phyloP scores from a whole-genome alignment of 2,888 invertebrate genomes.

The Selenia dentaria region DNA sequence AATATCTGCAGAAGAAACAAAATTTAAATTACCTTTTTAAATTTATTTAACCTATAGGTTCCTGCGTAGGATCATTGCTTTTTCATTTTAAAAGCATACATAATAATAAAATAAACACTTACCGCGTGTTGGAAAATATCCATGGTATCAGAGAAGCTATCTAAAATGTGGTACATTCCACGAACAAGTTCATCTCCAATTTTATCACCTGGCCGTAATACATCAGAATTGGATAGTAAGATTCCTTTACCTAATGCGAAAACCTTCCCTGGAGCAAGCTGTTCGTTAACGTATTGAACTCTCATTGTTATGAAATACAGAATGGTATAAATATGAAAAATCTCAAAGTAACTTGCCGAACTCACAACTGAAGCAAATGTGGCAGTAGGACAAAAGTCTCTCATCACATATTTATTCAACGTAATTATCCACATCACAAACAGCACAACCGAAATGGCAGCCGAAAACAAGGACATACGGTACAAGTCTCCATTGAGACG shows the following conservation, averaged over 20 bases:
- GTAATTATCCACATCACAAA: conserved; percentile 32
- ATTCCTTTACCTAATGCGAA: conserved; percentile 6
- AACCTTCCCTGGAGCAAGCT: conserved; percentile 33
- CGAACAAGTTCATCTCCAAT: conserved; percentile 35
- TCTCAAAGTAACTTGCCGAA: conserved; percentile 42
- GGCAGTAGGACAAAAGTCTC: conserved; percentile 39
- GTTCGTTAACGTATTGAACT: conserved; percentile 46
- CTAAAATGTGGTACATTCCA: conserved; percentile 46
- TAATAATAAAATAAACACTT: no score
- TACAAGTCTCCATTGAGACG: conserved; percentile 40
- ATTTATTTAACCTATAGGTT: no score
- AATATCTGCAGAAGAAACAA: conserved; percentile 60
- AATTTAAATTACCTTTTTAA: no score
- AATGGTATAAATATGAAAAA: conserved; percentile 42
- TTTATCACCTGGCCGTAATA: conserved; percentile 6
- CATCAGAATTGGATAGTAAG: conserved; percentile 6
- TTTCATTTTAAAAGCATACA: no score
- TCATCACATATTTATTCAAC: conserved; percentile 39
- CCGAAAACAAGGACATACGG: no score
- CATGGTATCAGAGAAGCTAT: conserved; percentile 47
- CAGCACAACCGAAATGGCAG: conserved; percentile 11
- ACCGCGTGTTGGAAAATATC: conserved; percentile 51
- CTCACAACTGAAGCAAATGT: conserved; percentile 33
- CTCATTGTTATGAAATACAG: conserved; percentile 45
- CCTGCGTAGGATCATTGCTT: no score